phyloP scores from a whole-genome alignment of 2,797 vertebrate genomes.

The Alcedo atthis region DNA sequence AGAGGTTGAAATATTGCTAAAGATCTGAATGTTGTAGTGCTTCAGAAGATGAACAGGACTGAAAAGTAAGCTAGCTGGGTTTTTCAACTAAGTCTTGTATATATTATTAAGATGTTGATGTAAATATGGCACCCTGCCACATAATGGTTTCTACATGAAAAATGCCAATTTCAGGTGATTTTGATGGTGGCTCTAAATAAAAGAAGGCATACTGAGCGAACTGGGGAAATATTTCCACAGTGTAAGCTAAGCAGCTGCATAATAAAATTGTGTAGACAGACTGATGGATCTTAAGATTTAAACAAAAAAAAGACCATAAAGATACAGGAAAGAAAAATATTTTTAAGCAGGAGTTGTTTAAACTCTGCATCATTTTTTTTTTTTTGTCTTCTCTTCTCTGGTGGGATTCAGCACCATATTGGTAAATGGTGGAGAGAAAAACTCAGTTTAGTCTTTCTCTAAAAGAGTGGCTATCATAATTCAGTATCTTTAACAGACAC shows the following conservation, averaged over 20 bases:
- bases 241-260: constrained; percentile 33
- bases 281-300: constrained; percentile 28
- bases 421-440: background rate
- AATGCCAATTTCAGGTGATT: constrained; percentile 34
- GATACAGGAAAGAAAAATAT: background rate
- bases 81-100: background rate
- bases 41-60: background rate
- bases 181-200: constrained; percentile 45
- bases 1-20: background rate
- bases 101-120: constrained; percentile 1
- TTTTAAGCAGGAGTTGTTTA: background rate
- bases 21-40: background rate
- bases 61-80: background rate
- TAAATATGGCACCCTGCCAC: constrained; percentile 27
- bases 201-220: constrained; percentile 4
- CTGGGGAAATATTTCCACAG: constrained; percentile 13
- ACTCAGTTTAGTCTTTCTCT: background rate
- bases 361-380: background rate
- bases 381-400: background rate
- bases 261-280: constrained; percentile 32
- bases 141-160: constrained; percentile 23
- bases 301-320: background rate
- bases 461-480: background rate
- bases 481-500: background rate
- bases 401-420: background rate